Evolutionary conservation across 2,113 vertebrate species (phyloP).

Genomic region (Phyllopteryx taeniolatus): DNA sequence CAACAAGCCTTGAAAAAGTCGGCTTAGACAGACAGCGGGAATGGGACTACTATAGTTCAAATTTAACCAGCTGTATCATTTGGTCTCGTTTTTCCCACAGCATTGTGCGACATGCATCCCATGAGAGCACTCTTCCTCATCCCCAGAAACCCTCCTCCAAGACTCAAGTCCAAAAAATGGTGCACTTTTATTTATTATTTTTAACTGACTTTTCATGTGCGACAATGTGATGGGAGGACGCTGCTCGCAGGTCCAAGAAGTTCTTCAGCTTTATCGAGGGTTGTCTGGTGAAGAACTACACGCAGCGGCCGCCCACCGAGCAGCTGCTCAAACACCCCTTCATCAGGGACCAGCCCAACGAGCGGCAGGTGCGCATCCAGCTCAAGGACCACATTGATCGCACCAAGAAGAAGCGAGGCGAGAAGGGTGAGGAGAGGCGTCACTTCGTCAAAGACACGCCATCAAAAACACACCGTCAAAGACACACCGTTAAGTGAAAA

Average conservation of each 20-base stretch:
- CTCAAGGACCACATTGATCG: conserved; percentile 99
- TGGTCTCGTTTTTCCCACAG: conserved; percentile 58
- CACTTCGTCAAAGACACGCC: not conserved
- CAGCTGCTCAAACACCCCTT: conserved; percentile 96
- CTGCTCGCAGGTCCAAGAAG: conserved; percentile 89
- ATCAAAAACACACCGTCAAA: not conserved
- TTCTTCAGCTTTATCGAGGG: conserved; percentile 99
- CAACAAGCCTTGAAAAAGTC: not conserved
- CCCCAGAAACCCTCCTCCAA: conserved; percentile 94
- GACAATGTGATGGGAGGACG: not conserved
- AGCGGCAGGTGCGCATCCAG: conserved; percentile 98
- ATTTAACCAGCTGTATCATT: not conserved
- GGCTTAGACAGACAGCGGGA: not conserved
- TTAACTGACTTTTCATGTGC: not conserved
- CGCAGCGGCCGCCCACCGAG: conserved; percentile 92
- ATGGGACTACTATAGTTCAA: not conserved
- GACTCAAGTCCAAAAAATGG: conserved; percentile 99
- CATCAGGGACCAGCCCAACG: conserved; percentile 97
- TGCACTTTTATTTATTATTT: conserved; percentile 51
- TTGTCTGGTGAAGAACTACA: conserved; percentile 98
- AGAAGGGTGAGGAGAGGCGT: conserved; percentile 82
- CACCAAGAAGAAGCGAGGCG: conserved; percentile 96
- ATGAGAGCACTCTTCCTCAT: conserved; percentile 99
- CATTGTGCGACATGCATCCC: conserved; percentile 98
- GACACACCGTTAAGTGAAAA: too few species aligned